Evolutionary conservation across 2,113 vertebrate genomes (phyloP), one percentile per base, ranked within the genome.

Genomic region (Halcyon senegalensis): DNA sequence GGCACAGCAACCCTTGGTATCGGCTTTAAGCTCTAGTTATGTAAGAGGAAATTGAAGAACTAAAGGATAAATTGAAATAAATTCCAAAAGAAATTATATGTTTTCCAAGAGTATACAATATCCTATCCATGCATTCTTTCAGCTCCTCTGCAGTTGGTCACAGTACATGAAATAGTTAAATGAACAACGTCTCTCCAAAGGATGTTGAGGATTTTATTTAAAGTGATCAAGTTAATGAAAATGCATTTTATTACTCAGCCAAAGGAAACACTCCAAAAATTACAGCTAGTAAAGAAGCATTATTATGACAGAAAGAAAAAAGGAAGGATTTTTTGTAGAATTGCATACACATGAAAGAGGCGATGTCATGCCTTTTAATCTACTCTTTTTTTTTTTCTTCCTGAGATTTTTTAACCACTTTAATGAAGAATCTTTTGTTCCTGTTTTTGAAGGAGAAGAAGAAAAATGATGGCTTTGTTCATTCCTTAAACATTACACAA

Each of bases 351-450:
- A 30, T 28, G 30, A 84, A 93, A 89, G 28, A 90, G 5, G 10
- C 10, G 3, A 73, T 74, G 46, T 15, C 21, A 41, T 72, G 11
- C 5, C 44, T 89, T 89, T 94, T 94, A 18, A 76, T 37, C 15
- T 48, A 11, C 4, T 44, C 7, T 35, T 80, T 59, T 37, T 50
- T 35, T 56, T 35, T 51, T 51, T 50, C 48, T 46, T 23, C 55
- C 60, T 63, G n/a, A 48, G 33, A 53, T 89, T 88, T 82, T 58
- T 89, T 93, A 91, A 50, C 23, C 12, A 43, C 9, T 79, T 69
- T 25, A 95, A 75, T 75, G 72, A 75, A 72, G 33, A 91, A 9
- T 39, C 23, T 84, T 94, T 96, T 95, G 50, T 85, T 89, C 31
- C 11, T 51, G 9, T 82, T 90, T 94, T 73, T 0, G 9, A 89